Conservation (phyloP, 2,888 invertebrate genomes). For the Callosobruchus maculatus region DNA sequence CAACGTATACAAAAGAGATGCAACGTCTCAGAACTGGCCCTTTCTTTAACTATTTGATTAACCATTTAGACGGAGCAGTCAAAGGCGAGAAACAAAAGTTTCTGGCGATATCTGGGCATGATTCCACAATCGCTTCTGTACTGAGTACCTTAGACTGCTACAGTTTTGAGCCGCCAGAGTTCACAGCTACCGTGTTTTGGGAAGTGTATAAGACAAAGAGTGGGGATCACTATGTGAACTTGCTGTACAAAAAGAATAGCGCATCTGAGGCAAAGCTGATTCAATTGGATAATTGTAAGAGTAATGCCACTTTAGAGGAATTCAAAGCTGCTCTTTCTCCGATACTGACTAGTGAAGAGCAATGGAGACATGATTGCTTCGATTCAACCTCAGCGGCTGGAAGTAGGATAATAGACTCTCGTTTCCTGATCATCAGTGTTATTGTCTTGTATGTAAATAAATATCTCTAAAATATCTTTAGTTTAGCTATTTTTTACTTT, state of each 20-base stretch:
- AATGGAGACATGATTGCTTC: neutral
- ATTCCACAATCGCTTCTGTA: conserved; percentile 67
- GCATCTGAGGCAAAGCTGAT: neutral
- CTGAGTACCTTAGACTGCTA: conserved; percentile 65
- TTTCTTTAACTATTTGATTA: conserved; percentile 7
- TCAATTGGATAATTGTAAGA: neutral
- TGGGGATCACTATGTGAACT: neutral
- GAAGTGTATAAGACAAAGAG: conserved; percentile 52
- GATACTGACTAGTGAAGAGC: neutral
- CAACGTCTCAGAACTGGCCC: conserved; percentile 7
- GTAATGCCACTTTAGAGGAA: neutral
- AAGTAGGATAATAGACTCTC: neutral
- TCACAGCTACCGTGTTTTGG: conserved; percentile 62
- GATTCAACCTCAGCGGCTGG: neutral
- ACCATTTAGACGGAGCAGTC: conserved; percentile 6
- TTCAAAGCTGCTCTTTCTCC: neutral
- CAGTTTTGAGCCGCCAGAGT: conserved; percentile 61
- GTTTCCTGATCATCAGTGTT: neutral
- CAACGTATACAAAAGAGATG: neutral
- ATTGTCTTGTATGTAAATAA: neutral
- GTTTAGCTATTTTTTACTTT: too few relatives aligned
- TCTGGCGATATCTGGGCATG: conserved; percentile 61
- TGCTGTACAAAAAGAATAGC: neutral
- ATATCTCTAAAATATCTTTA: neutral
- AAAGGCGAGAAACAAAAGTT: conserved; percentile 13